These are phyloP conservation scores for Clarias magur DNA, from an alignment of 2,113 vertebrate species.

Conservation along the genomic window DNA sequence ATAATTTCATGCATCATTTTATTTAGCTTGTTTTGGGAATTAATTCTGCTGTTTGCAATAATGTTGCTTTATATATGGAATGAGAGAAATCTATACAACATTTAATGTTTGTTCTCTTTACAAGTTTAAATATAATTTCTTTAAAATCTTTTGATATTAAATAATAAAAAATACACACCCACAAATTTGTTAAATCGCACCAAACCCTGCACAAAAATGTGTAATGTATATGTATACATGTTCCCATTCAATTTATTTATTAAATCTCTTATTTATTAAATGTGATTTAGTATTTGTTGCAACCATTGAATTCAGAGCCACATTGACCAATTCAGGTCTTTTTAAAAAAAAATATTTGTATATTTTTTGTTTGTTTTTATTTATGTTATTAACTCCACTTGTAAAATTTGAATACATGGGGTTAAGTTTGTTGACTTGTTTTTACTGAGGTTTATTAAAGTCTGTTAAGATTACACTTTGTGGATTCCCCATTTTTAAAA, in stretches of 20 bases:
- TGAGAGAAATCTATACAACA: not conserved
- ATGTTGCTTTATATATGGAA: not conserved
- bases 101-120: not conserved
- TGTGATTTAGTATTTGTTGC: slow-evolving; percentile 2
- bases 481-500: not conserved
- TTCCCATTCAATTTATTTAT: slow-evolving; percentile 25
- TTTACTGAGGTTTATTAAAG: slow-evolving; percentile 26
- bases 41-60: not conserved
- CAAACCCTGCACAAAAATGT: not conserved
- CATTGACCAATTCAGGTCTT: slow-evolving; percentile 10
- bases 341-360: not conserved
- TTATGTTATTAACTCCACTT: not conserved
- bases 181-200: not conserved
- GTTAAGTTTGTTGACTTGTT: not conserved
- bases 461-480: slow-evolving; percentile 2
- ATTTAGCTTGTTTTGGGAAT: not conserved
- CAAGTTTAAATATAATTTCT: not conserved
- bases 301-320: not conserved
- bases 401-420: not conserved
- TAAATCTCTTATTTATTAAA: slow-evolving; percentile 34
- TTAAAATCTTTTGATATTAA: not conserved
- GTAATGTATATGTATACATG: slow-evolving; percentile 6
- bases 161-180: not conserved
- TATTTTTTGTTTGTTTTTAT: not conserved
- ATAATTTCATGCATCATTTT: not conserved